Percentiles rank a stretch among this genome's conserved stretches.
These are phyloP conservation scores for Nymphalis polychloros DNA, from an alignment of 2,888 invertebrate species.

Conservation along the genomic window DNA sequence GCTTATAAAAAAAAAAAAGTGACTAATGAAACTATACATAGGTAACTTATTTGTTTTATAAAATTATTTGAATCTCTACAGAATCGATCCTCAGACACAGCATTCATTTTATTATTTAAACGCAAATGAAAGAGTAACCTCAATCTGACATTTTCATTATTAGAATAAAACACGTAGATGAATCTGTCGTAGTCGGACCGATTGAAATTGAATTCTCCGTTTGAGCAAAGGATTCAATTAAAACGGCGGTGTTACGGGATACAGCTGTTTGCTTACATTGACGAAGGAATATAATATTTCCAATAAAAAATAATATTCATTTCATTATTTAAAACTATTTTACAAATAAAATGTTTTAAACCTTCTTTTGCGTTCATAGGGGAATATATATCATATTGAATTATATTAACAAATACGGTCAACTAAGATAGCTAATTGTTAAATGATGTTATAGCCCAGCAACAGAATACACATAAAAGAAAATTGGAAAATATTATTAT, in stretches of 20 bases:
- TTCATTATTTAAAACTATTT: neutral
- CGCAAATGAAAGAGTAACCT: constrained; percentile 17
- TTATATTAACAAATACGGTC: neutral
- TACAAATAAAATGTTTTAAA: neutral
- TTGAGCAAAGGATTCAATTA: constrained; percentile 66
- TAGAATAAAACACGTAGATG: constrained; percentile 31
- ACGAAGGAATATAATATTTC: constrained; percentile 5
- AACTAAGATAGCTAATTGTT: too few relatives aligned
- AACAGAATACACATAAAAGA: too few relatives aligned
- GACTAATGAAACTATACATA: too few relatives aligned
- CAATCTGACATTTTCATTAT: constrained; percentile 34
- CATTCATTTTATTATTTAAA: too few relatives aligned
- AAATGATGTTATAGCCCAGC: too few relatives aligned
- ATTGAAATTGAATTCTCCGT: constrained; percentile 46
- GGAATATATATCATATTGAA: too few relatives aligned
- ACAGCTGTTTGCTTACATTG: constrained; percentile 9
- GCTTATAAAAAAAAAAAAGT: too few relatives aligned
- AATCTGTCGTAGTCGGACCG: constrained; percentile 40
- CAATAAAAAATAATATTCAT: neutral
- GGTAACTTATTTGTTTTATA: too few relatives aligned
- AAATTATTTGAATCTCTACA: too few relatives aligned
- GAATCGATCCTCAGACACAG: too few relatives aligned
- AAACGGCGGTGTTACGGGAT: constrained; percentile 45
- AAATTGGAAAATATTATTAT: too few relatives aligned
- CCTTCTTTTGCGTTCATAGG: too few relatives aligned